phyloP scores from a whole-genome alignment of 2,888 invertebrate genomes.

The Malacosoma neustria region DNA sequence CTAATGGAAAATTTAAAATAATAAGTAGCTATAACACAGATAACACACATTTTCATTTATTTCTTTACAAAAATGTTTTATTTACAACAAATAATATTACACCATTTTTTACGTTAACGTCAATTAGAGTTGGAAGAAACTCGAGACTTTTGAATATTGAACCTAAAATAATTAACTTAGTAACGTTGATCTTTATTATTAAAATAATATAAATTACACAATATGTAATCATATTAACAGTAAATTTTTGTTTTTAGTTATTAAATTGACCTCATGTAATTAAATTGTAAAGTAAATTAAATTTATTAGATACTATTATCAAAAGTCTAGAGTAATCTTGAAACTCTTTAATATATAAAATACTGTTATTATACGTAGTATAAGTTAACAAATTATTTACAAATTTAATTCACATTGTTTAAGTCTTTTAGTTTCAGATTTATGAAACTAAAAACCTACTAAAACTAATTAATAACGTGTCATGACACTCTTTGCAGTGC shows the following conservation, averaged over 20 bases:
- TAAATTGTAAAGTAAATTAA: conserved; percentile 14
- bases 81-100: conserved; percentile 1
- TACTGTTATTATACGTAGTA: conserved; percentile 29
- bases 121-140: not conserved
- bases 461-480: not conserved
- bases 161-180: no score
- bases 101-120: conserved; percentile 1
- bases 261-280: no score
- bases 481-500: not conserved
- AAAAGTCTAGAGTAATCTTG: conserved; percentile 13
- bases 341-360: conserved; percentile 18
- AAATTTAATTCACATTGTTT: conserved; percentile 20
- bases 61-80: not conserved
- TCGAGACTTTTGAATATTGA: not conserved
- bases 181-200: no score
- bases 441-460: not conserved
- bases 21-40: conserved; percentile 15
- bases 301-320: conserved; percentile 22
- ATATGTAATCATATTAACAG: no score
- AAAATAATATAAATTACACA: no score
- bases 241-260: no score
- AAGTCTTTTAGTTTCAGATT: not conserved
- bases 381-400: conserved; percentile 56
- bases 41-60: conserved; percentile 5
- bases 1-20: conserved; percentile 4